phyloP scores from a whole-genome alignment of 2,113 vertebrate genomes.

The Eretmochelys imbricata region DNA sequence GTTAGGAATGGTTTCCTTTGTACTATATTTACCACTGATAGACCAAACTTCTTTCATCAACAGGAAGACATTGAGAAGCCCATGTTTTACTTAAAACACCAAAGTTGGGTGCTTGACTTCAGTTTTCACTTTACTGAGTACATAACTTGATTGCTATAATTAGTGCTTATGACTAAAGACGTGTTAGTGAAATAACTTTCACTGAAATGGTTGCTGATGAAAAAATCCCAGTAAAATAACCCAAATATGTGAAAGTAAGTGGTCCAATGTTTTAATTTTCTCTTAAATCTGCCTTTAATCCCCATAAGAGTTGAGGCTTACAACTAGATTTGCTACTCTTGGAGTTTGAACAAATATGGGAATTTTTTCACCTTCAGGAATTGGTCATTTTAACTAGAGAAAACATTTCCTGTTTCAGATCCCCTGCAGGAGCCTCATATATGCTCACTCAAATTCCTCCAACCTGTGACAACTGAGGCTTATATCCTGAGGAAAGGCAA shows the following conservation, averaged over 20 bases:
- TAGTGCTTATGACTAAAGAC: not conserved
- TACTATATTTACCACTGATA: not conserved
- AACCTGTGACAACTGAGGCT: not conserved
- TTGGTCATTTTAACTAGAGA: conserved; percentile 9
- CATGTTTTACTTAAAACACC: conserved; percentile 39
- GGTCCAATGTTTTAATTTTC: conserved; percentile 53
- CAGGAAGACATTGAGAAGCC: conserved; percentile 58
- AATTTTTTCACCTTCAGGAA: conserved; percentile 21
- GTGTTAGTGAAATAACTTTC: conserved; percentile 56
- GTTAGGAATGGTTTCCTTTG: conserved; percentile 30
- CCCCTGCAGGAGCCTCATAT: not conserved
- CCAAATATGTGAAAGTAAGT: conserved; percentile 55
- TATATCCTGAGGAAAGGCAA: not conserved
- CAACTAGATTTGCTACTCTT: conserved; percentile 21
- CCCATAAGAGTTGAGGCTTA: not conserved
- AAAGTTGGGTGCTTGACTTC: not conserved
- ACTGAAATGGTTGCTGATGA: conserved; percentile 51
- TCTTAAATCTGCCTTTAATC: conserved; percentile 50
- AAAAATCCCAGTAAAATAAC: conserved; percentile 54
- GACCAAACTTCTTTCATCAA: conserved; percentile 40
- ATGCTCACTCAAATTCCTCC: not conserved
- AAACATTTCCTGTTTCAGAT: not conserved
- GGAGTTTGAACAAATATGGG: conserved; percentile 8
- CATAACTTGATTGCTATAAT: conserved; percentile 57
- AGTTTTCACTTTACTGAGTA: conserved; percentile 14